Conservation (phyloP, 2,797 vertebrate genomes). For the Paratrypauchen microcephalus region DNA sequence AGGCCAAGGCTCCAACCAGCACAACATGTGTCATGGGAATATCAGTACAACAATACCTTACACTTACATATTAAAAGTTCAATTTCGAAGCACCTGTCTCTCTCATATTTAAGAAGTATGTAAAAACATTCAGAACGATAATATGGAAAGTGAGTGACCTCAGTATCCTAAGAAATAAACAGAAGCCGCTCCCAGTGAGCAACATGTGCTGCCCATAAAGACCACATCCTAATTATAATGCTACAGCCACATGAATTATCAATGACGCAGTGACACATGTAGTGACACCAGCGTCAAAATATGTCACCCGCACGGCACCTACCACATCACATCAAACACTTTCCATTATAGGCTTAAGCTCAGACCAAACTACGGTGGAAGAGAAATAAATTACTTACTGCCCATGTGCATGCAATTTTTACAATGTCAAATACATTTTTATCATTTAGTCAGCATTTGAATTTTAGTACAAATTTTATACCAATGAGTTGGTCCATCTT, state of each 20-base stretch:
- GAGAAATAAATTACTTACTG: constrained; percentile 6
- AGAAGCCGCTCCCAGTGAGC: constrained; percentile 61
- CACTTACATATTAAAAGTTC: not conserved
- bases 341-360: constrained; percentile 31
- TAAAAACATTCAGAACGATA: constrained; percentile 9
- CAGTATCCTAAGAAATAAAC: constrained; percentile 46
- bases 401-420: not conserved
- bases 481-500: not conserved
- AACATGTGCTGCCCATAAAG: constrained; percentile 71
- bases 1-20: constrained; percentile 34
- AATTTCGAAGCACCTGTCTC: constrained; percentile 31
- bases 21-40: constrained; percentile 5
- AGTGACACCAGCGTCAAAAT: constrained; percentile 64
- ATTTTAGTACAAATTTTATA: not conserved
- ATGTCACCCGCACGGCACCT: constrained; percentile 51
- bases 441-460: not conserved
- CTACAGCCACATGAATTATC: constrained; percentile 68
- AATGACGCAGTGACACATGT: constrained; percentile 47
- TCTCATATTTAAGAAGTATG: constrained; percentile 15
- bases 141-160: constrained; percentile 36
- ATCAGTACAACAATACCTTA: not conserved
- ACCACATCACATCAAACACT: constrained; percentile 29
- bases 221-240: constrained; percentile 67
- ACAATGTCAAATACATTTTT: not conserved
- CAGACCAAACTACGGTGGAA: constrained; percentile 6